A percentile compares a stretch with the other conserved stretches of the same genome.
phyloP scores from a whole-genome alignment of 2,113 vertebrate genomes.

The Phyllostomus discolor region DNA sequence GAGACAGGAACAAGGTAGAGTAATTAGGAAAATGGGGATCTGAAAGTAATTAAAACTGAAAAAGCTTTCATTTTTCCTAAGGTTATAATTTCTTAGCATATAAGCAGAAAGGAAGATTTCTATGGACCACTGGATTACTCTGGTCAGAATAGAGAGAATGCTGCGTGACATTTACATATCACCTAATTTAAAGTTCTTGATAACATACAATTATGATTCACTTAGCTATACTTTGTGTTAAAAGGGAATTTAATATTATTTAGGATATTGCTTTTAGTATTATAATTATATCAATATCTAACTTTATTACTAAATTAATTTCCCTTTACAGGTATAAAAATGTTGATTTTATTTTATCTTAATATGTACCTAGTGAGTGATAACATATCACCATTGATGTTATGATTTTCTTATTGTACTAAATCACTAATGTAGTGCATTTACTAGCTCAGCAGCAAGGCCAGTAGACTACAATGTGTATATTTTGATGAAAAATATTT shows the following conservation, averaged over 20 bases:
- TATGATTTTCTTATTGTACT: not conserved
- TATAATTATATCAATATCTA: not conserved
- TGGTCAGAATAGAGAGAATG: not conserved
- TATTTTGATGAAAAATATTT: not conserved
- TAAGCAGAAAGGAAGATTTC: not conserved
- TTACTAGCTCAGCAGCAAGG: not conserved
- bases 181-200: not conserved
- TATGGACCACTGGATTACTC: not conserved
- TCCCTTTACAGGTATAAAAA: not conserved
- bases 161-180: not conserved
- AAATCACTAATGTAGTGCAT: not conserved
- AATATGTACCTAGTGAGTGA: not conserved
- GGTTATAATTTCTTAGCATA: not conserved
- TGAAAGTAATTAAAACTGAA: constrained; percentile 24
- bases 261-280: not conserved
- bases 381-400: not conserved
- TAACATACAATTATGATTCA: not conserved
- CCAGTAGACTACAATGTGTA: not conserved
- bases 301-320: not conserved
- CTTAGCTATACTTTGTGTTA: not conserved
- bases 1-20: not conserved
- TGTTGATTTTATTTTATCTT: not conserved
- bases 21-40: constrained; percentile 39
- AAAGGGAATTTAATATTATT: not conserved
- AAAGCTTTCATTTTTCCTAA: not conserved